Base-by-base conservation (phyloP, 2,888 invertebrate species). In the Tortrix viridana region DNA sequence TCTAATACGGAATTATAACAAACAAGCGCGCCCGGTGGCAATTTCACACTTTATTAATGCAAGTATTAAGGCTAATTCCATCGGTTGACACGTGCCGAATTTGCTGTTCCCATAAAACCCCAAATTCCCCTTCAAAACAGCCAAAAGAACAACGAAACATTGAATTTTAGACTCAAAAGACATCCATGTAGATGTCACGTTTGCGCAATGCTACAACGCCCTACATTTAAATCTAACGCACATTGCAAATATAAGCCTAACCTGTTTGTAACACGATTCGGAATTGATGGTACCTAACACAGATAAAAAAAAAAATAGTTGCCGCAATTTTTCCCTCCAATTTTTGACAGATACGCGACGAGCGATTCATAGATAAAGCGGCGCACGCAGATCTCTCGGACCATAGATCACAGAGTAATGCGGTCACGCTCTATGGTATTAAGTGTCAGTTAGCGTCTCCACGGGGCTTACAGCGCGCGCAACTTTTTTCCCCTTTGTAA, bases 21-120 rank as follows among this genome's bases (percentile, higher is more conserved):
- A 90, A 89, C 86, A 89, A 68, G 66, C 73, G 71, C 77, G 74
- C 82, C 75, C 81, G 86, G 89, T 89, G 82, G 85, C 90, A 91
- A 92, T 92, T 92, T 92, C 91, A 92, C 92, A 92, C 92, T 92
- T 91, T 91, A 92, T 92, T 91, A 92, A 89, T 89, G 88, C 85
- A 86, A 90, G 91, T 89, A 92, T 92, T 91, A 91, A 79, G 76
- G 85, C 89, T 90, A 90, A 91, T 90, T 89, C 89, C 88, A 79
- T 82, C 85, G 84, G 79, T 84, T 81, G 90, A 86, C 91, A 91
- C 91, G 92, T 89, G 91, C 87, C 89, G 84, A 89, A 86, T 89
- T 88, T 84, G 88, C 79, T 81, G 80, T 91, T 91, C 88, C 83
- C 89, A 91, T 89, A 91, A 87, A 89, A 82, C 80, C 79, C 73